Percentiles rank a stretch among this genome's conserved stretches.
Evolutionary conservation across 2,888 invertebrate genomes (phyloP).

Genomic region (Ormyrus rosae): DNA sequence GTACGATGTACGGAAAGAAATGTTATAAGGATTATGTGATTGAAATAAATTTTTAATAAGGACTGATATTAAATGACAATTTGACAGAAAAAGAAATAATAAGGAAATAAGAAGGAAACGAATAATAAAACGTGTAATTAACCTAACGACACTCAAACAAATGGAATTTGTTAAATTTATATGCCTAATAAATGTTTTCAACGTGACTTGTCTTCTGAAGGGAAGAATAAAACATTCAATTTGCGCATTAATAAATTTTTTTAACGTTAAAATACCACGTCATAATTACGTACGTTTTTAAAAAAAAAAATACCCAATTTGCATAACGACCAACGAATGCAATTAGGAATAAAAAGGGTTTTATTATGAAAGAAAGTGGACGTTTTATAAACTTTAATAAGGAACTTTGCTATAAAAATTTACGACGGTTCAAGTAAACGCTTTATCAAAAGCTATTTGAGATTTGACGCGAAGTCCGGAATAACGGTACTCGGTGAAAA

Average conservation of each 20-base stretch:
- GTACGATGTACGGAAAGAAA: too few species aligned
- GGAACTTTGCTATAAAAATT: conserved; percentile 1
- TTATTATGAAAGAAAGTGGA: conserved; percentile 5
- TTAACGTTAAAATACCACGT: too few species aligned
- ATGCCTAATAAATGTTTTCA: too few species aligned
- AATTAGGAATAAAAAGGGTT: too few species aligned
- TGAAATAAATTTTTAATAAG: neutral
- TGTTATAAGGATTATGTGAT: too few species aligned
- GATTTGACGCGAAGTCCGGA: neutral
- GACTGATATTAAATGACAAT: conserved; percentile 5
- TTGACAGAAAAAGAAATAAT: neutral
- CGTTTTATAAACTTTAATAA: neutral
- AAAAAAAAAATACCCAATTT: neutral
- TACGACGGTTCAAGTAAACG: neutral
- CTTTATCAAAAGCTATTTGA: conserved; percentile 22
- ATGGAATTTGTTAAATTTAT: neutral
- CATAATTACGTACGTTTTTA: too few species aligned
- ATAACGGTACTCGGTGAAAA: conserved; percentile 11
- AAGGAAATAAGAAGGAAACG: neutral
- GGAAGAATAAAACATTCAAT: too few species aligned
- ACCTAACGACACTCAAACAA: neutral
- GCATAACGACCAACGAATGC: too few species aligned
- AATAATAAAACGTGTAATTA: conserved; percentile 1
- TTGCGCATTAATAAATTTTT: too few species aligned
- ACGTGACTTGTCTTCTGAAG: neutral